Evolutionary conservation across 2,888 invertebrate genomes (phyloP).

Genomic region (Nudaria mundana): DNA sequence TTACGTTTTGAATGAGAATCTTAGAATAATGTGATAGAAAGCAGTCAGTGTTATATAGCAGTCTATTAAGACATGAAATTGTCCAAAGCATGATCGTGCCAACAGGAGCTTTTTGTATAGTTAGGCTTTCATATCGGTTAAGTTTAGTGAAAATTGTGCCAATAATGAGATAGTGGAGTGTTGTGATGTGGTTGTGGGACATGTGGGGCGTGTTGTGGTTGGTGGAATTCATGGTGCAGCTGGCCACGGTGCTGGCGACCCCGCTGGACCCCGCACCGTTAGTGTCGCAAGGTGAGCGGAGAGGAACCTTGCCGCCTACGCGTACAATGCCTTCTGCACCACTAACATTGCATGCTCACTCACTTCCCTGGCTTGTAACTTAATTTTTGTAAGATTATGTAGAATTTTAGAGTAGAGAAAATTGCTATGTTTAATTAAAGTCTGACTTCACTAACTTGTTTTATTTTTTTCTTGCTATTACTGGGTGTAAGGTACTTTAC

Average conservation of each 20-base stretch:
- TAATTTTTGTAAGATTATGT: too few species aligned
- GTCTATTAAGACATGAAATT: slow-evolving; percentile 62
- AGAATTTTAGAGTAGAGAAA: too few species aligned
- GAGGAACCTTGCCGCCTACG: slow-evolving; percentile 64
- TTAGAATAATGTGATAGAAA: slow-evolving; percentile 67
- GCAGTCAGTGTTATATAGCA: slow-evolving; percentile 41
- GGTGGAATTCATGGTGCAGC: slow-evolving; percentile 63
- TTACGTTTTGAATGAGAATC: slow-evolving; percentile 47
- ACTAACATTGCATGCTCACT: slow-evolving; percentile 45
- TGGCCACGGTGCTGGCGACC: slow-evolving; percentile 60
- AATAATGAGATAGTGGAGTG: slow-evolving; percentile 81
- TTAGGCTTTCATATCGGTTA: slow-evolving; percentile 76
- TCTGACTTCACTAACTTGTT: too few species aligned
- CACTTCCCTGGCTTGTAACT: slow-evolving; percentile 1
- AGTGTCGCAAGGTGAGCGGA: slow-evolving; percentile 72
- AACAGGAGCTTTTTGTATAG: slow-evolving; percentile 74
- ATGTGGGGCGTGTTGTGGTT: slow-evolving; percentile 76
- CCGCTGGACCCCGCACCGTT: slow-evolving; percentile 68
- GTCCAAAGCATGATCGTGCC: slow-evolving; percentile 78
- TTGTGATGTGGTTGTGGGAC: slow-evolving; percentile 80
- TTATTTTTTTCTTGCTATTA: too few species aligned
- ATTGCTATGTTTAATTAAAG: too few species aligned
- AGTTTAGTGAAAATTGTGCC: slow-evolving; percentile 79
- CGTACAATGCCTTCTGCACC: slow-evolving; percentile 22
- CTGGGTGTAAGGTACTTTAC: too few species aligned